Percentiles rank a stretch among this genome's conserved stretches.
These are phyloP conservation scores for Luscinia megarhynchos DNA, from an alignment of 2,797 vertebrate genomes.

Conservation along the genomic window DNA sequence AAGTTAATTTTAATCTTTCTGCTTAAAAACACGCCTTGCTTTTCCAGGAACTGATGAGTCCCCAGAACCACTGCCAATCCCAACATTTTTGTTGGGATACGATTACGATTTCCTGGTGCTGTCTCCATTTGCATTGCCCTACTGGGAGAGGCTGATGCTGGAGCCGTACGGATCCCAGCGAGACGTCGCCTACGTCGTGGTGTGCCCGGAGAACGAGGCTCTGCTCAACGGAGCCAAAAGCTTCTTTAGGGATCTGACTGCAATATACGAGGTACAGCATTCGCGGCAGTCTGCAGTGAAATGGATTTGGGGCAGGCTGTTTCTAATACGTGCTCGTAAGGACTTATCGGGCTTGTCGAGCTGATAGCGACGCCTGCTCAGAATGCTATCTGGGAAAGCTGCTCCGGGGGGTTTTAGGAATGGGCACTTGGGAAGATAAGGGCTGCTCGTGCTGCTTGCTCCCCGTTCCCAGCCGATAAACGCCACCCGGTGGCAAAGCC, in stretches of 20 bases:
- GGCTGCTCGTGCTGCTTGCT: background rate
- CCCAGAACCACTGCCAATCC: slow-evolving; percentile 97
- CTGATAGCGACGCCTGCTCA: background rate
- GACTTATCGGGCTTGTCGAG: background rate
- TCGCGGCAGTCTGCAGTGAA: background rate
- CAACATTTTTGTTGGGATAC: slow-evolving; percentile 96
- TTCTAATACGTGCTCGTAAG: background rate
- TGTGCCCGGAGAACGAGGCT: slow-evolving; percentile 97
- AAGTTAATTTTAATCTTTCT: slow-evolving; percentile 28
- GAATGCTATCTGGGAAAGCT: background rate
- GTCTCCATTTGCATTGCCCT: slow-evolving; percentile 96
- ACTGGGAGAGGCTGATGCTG: slow-evolving; percentile 98
- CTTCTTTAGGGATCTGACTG: slow-evolving; percentile 97
- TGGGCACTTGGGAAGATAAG: slow-evolving; percentile 22
- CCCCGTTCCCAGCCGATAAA: background rate
- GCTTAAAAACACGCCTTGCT: slow-evolving; percentile 26
- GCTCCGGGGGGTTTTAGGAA: slow-evolving; percentile 43
- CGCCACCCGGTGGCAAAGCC: slow-evolving; percentile 58
- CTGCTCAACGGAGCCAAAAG: slow-evolving; percentile 94
- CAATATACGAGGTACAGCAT: slow-evolving; percentile 91
- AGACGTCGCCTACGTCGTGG: slow-evolving; percentile 95
- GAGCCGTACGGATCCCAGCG: slow-evolving; percentile 97
- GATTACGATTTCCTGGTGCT: slow-evolving; percentile 99
- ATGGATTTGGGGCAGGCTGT: background rate
- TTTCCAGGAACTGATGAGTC: slow-evolving; percentile 96